These are phyloP conservation scores for Drosophila tsacasi DNA, from an alignment of 1,140 invertebrate genomes.

Conservation along the genomic window DNA sequence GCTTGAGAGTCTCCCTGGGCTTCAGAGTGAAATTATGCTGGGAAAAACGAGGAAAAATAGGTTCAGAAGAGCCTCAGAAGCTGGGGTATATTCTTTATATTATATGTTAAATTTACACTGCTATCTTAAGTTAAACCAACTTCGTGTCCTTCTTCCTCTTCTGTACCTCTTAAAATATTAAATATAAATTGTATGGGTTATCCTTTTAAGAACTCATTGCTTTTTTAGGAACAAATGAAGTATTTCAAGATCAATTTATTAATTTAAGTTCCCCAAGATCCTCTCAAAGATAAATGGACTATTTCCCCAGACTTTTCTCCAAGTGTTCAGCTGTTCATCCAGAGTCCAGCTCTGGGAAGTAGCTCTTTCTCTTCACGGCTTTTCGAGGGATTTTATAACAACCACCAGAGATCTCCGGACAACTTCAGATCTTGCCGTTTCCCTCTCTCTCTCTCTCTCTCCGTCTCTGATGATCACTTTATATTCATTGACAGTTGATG, in stretches of 20 bases:
- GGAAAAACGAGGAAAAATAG: neutral
- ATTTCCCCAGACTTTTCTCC: neutral
- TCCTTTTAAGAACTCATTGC: neutral
- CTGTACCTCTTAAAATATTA: too few relatives aligned
- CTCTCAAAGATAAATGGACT: too few relatives aligned
- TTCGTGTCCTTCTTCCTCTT: too few relatives aligned
- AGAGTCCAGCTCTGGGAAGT: neutral
- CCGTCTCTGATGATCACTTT: slow-evolving; percentile 72
- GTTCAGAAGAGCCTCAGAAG: neutral
- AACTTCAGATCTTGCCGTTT: slow-evolving; percentile 50
- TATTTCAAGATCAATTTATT: neutral
- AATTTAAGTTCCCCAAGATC: neutral
- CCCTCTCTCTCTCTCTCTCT: neutral
- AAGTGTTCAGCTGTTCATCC: neutral
- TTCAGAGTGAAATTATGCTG: slow-evolving; percentile 17
- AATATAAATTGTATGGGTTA: too few relatives aligned
- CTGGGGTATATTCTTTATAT: neutral
- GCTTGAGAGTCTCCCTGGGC: neutral
- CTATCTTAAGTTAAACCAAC: neutral
- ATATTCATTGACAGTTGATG: slow-evolving; percentile 81
- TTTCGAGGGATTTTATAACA: slow-evolving; percentile 26
- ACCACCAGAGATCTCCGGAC: neutral
- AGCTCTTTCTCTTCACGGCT: neutral
- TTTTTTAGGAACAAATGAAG: too few relatives aligned
- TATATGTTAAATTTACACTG: neutral